Conservation (phyloP, 2,797 vertebrate genomes). For the Ctenopoma multispine region DNA sequence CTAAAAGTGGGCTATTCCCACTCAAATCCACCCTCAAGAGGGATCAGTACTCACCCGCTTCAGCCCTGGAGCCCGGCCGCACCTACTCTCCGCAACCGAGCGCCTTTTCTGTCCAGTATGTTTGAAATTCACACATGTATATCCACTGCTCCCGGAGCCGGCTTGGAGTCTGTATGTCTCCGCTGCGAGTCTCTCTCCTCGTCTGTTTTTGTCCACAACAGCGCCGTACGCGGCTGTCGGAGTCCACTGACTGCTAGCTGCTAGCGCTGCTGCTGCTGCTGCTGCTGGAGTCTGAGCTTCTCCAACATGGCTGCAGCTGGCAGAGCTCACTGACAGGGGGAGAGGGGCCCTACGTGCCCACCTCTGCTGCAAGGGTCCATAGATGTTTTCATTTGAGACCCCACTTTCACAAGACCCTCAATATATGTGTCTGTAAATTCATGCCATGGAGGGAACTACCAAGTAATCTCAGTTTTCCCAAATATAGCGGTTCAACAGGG, state of each 20-base stretch:
- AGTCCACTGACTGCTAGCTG: slow-evolving; percentile 75
- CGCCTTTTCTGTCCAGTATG: slow-evolving; percentile 25
- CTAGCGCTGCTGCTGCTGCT: slow-evolving; percentile 51
- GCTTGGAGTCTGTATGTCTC: slow-evolving; percentile 46
- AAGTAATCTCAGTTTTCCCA: too few relatives aligned
- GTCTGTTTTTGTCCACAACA: slow-evolving; percentile 79
- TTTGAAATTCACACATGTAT: background rate
- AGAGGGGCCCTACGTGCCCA: slow-evolving; percentile 56
- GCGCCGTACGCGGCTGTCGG: slow-evolving; percentile 77
- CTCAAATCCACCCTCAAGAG: slow-evolving; percentile 57
- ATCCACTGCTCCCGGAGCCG: slow-evolving; percentile 37
- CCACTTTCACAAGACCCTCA: too few relatives aligned
- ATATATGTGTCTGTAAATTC: too few relatives aligned
- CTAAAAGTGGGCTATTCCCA: slow-evolving; percentile 77
- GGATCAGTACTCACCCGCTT: slow-evolving; percentile 78
- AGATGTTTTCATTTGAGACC: too few relatives aligned
- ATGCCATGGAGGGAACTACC: too few relatives aligned
- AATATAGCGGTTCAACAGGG: too few relatives aligned
- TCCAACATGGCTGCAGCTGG: slow-evolving; percentile 82
- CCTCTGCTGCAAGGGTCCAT: slow-evolving; percentile 9
- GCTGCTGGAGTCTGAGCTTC: slow-evolving; percentile 51
- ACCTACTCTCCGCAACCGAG: slow-evolving; percentile 44
- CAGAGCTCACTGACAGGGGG: slow-evolving; percentile 53
- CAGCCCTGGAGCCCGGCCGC: slow-evolving; percentile 56
- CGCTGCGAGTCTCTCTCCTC: slow-evolving; percentile 52